Evolutionary conservation across 1,140 invertebrate species (phyloP).

Genomic region (Saxidomus purpurata): DNA sequence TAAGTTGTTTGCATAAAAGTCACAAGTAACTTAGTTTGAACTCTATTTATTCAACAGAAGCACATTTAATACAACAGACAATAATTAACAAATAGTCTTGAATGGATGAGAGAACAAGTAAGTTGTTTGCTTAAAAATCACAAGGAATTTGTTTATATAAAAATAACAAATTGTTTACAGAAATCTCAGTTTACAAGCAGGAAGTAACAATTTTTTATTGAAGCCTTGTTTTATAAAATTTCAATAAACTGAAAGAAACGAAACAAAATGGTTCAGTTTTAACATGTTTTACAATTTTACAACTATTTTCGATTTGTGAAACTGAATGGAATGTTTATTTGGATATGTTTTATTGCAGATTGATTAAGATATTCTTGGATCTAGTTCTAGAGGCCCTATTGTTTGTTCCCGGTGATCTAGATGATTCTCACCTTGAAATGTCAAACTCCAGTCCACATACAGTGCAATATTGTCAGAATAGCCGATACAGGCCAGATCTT

Average conservation of each 20-base stretch:
- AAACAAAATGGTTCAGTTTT: too few relatives aligned
- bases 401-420: slow-evolving; percentile 53
- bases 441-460: not conserved
- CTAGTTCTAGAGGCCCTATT: slow-evolving; percentile 80
- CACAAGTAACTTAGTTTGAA: slow-evolving; percentile 1
- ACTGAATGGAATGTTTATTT: too few relatives aligned
- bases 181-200: too few relatives aligned
- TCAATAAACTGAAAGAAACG: too few relatives aligned
- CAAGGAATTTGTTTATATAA: slow-evolving; percentile 52
- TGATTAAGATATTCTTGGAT: slow-evolving; percentile 77
- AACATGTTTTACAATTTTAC: too few relatives aligned
- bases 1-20: too few relatives aligned
- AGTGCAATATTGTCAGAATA: slow-evolving; percentile 58
- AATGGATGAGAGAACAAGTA: too few relatives aligned
- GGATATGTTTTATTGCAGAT: slow-evolving; percentile 65
- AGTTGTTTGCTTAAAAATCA: too few relatives aligned
- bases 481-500: slow-evolving; percentile 13
- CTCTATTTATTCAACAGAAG: too few relatives aligned
- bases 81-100: not conserved
- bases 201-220: too few relatives aligned
- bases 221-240: too few relatives aligned
- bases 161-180: not conserved
- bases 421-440: slow-evolving; percentile 2
- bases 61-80: slow-evolving; percentile 32
- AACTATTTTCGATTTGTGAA: too few relatives aligned